Base-by-base conservation (phyloP, 2,113 vertebrate species). In the Baryphthengus martii region DNA sequence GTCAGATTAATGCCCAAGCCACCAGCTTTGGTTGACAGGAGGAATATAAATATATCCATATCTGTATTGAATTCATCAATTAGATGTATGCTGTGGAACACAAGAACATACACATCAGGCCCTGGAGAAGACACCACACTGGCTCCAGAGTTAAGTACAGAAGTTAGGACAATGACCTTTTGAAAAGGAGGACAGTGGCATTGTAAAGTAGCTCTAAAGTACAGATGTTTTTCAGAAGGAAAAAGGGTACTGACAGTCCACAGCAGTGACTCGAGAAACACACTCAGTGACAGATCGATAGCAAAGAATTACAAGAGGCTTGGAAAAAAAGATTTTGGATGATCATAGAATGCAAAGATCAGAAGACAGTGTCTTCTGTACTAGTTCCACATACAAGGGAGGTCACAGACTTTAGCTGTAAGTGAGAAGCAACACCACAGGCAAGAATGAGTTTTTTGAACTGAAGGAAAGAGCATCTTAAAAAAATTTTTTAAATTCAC, bases 1-100 rank as follows among this genome's bases (percentile, higher is more conserved):
- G 99, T 99, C 61, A 99, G 98, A 95, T 99, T 99, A 96, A 99
- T 99, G 82, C 99, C 99, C 85, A 99, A 98, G 50, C 99, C 99
- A 11, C 99, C 99, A n/a, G 99, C 99, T 94, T 99, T 99, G 24
- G 99, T 99, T 53, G 99, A 99, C 86, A 99, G 96, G 79, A 99
- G 98, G 97, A 99, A 99, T 47, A 99, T 97, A 97, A 99, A 99
- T 97, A 99, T 98, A 56, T 97, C 98, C 76, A 98, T 98, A 93
- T 99, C 98, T 4, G 98, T 99, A 97, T 99, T 99, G 97, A 98
- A 99, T 88, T 99, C 91, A 85, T 99, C 99, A 83, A 99, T 99
- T 88, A 99, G 97, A 94, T 98, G 98, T 96, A 99, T 99, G 97
- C 99, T 99, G 40, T 35, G 93, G 95, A 87, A 96, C 33, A 94